phyloP scores from a whole-genome alignment of 2,113 vertebrate species.

The Corythaeola cristata region DNA sequence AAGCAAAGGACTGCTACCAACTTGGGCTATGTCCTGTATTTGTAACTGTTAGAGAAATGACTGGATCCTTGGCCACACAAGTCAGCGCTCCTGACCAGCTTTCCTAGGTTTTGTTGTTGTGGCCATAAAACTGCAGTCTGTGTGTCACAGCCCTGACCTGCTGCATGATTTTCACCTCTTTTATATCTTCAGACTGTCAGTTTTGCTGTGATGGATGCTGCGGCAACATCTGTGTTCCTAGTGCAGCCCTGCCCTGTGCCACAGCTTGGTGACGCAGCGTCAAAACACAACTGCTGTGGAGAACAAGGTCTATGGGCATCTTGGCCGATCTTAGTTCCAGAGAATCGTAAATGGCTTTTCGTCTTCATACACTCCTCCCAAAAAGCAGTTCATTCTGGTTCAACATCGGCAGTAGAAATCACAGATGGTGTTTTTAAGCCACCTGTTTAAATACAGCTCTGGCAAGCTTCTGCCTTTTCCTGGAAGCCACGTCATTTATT shows the following conservation, averaged over 20 bases:
- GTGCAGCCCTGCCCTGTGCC: not conserved
- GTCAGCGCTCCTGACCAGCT: not conserved
- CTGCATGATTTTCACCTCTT: not conserved
- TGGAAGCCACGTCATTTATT: not conserved
- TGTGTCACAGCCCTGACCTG: not conserved
- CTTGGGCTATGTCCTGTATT: not conserved
- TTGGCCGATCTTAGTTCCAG: not conserved
- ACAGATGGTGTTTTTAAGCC: constrained; percentile 42
- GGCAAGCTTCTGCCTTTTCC: not conserved
- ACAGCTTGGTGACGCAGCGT: not conserved
- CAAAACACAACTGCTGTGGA: not conserved
- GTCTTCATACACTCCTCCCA: not conserved
- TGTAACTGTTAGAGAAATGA: not conserved
- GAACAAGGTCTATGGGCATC: not conserved
- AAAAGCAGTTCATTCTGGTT: not conserved
- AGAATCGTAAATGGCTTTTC: not conserved
- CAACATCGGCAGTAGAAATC: constrained; percentile 3
- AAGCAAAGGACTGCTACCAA: not conserved
- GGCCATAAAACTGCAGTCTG: not conserved
- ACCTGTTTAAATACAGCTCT: constrained; percentile 26
- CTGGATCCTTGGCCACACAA: not conserved
- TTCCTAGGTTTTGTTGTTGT: not conserved
- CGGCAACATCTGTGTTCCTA: not conserved
- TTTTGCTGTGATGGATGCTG: not conserved
- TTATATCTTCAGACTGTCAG: not conserved